These are phyloP conservation scores for Nibea coibor DNA, from an alignment of 2,113 vertebrate genomes.

Conservation along the genomic window DNA sequence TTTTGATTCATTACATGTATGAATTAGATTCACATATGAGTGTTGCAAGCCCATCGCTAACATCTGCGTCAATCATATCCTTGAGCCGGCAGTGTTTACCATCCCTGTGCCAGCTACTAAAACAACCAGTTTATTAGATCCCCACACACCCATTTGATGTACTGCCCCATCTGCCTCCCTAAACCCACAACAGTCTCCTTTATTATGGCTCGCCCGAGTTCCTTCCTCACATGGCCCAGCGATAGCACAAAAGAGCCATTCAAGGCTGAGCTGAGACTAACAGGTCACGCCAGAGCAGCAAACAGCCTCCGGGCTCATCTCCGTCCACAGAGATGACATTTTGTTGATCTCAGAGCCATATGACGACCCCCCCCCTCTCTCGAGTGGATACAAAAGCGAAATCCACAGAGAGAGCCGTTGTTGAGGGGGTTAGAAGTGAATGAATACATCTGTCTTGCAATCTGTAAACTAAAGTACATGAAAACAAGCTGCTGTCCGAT, in stretches of 20 bases:
- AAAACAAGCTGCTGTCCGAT: slow-evolving; percentile 40
- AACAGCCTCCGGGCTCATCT: slow-evolving; percentile 48
- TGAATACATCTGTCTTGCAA: slow-evolving; percentile 59
- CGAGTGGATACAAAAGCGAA: slow-evolving; percentile 46
- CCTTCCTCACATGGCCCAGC: slow-evolving; percentile 35
- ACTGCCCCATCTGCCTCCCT: slow-evolving; percentile 66
- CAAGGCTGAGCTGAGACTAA: slow-evolving; percentile 59
- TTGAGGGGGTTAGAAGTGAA: slow-evolving; percentile 36
- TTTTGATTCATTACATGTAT: not conserved
- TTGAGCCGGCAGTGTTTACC: slow-evolving; percentile 53
- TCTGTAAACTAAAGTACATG: slow-evolving; percentile 57
- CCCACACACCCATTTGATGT: slow-evolving; percentile 57
- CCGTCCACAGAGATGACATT: slow-evolving; percentile 64
- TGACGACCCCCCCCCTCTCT: slow-evolving; percentile 40
- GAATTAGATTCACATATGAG: not conserved
- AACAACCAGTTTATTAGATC: slow-evolving; percentile 71
- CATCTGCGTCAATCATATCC: slow-evolving; percentile 56
- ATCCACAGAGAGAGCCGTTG: slow-evolving; percentile 50
- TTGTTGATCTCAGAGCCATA: slow-evolving; percentile 61
- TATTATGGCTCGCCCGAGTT: slow-evolving; percentile 61
- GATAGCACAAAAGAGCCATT: slow-evolving; percentile 76
- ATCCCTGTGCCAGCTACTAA: slow-evolving; percentile 53
- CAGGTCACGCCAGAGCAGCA: slow-evolving; percentile 49
- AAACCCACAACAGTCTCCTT: slow-evolving; percentile 67
- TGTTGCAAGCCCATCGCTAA: slow-evolving; percentile 47